Conservation (phyloP, 2,888 invertebrate genomes). For the Drosophila cognata region DNA sequence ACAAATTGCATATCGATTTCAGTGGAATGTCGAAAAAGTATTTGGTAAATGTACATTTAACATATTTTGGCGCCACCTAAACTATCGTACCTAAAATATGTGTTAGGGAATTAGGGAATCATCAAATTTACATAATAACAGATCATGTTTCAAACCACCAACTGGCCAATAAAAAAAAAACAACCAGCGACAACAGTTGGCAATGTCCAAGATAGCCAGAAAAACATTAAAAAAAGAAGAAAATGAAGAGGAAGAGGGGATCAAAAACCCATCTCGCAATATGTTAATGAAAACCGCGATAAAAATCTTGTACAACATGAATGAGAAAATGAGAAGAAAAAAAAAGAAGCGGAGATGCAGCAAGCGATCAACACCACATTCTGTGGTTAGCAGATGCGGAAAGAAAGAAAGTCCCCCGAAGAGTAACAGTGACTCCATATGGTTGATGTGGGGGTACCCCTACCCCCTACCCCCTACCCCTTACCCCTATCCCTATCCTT, state of each 20-base stretch:
- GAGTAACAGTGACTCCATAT: slow-evolving; percentile 48
- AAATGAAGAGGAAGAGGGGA: slow-evolving; percentile 23
- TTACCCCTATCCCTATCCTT: neutral
- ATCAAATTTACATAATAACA: slow-evolving; percentile 81
- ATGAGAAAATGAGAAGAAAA: slow-evolving; percentile 68
- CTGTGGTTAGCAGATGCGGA: slow-evolving; percentile 59
- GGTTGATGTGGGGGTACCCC: slow-evolving; percentile 46
- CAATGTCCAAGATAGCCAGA: slow-evolving; percentile 57
- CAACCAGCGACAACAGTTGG: slow-evolving; percentile 68
- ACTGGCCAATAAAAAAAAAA: slow-evolving; percentile 45
- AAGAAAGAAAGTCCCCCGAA: slow-evolving; percentile 66
- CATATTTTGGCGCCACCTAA: slow-evolving; percentile 72
- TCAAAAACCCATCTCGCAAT: slow-evolving; percentile 57
- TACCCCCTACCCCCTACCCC: neutral
- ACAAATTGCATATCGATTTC: slow-evolving; percentile 63
- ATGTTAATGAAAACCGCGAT: slow-evolving; percentile 79
- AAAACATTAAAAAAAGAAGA: slow-evolving; percentile 48
- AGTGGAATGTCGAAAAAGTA: slow-evolving; percentile 12
- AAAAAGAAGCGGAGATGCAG: slow-evolving; percentile 27
- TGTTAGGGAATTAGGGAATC: slow-evolving; percentile 77
- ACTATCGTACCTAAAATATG: slow-evolving; percentile 52
- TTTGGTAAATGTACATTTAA: slow-evolving; percentile 23
- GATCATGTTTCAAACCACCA: slow-evolving; percentile 65
- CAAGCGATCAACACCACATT: slow-evolving; percentile 69
- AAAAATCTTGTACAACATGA: slow-evolving; percentile 80